Evolutionary conservation across 37 sponge, comb jelly and placozoan genomes (phyloP).

Genomic region (Crambe crambe): DNA sequence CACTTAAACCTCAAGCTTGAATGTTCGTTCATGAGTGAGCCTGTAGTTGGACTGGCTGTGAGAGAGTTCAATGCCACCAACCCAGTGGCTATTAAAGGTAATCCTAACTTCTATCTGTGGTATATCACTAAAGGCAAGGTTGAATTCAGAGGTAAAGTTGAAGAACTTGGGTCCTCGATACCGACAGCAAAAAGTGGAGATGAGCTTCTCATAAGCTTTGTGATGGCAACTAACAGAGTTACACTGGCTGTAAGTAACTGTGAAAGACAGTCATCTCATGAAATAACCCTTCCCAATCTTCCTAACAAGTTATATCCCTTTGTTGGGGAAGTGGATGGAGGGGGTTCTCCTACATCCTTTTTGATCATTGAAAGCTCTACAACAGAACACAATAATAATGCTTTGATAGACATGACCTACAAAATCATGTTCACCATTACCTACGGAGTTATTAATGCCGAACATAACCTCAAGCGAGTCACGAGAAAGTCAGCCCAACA

Average conservation of each 20-base stretch:
- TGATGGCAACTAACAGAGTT: not conserved
- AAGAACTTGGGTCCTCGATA: not conserved
- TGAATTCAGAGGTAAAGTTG: not conserved
- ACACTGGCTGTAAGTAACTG: not conserved
- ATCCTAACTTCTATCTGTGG: not conserved
- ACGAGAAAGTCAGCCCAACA: constrained; percentile 1
- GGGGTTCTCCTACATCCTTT: not conserved
- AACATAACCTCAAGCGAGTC: not conserved
- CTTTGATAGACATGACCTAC: not conserved
- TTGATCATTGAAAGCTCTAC: not conserved
- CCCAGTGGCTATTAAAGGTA: not conserved
- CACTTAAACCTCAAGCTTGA: not conserved
- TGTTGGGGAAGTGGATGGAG: constrained; percentile 3
- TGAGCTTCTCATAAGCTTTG: not conserved
- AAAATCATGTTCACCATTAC: constrained; percentile 10
- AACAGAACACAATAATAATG: not conserved
- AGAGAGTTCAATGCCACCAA: not conserved
- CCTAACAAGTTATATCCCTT: constrained; percentile 23
- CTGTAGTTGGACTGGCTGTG: not conserved
- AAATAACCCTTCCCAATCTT: not conserved
- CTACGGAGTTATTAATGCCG: constrained; percentile 18
- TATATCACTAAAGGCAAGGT: not conserved
- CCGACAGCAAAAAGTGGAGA: not conserved
- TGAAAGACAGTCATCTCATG: not conserved
- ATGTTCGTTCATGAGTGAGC: not conserved